Conservation (phyloP, 2,888 invertebrate genomes). For the Polymixis lichenea region DNA sequence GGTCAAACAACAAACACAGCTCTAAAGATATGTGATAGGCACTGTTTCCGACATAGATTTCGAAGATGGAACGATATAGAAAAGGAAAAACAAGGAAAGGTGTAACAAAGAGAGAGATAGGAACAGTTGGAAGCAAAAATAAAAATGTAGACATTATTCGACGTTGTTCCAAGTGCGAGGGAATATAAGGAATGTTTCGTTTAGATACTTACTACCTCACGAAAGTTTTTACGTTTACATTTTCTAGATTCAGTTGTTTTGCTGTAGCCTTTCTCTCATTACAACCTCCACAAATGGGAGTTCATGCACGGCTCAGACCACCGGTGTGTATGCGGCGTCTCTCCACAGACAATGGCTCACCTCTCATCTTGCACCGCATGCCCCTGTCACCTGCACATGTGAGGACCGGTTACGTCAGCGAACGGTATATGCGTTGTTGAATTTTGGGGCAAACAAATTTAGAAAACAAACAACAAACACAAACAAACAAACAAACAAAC, state of each 20-base stretch:
- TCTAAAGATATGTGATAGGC: constrained; percentile 2
- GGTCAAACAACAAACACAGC: neutral
- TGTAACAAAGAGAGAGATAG: neutral
- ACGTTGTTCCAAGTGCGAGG: neutral
- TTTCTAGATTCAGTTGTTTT: neutral
- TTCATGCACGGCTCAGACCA: too few species aligned
- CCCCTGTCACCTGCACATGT: too few species aligned
- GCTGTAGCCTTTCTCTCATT: neutral
- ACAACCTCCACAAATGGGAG: too few species aligned
- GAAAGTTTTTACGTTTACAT: constrained; percentile 6
- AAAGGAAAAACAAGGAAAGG: constrained; percentile 35
- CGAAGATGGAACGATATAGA: constrained; percentile 9
- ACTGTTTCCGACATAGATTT: constrained; percentile 10
- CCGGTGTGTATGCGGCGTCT: too few species aligned
- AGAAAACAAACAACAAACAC: too few species aligned
- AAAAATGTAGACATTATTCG: constrained; percentile 15
- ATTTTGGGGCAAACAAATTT: too few species aligned
- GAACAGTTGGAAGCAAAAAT: neutral
- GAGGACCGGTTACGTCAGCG: too few species aligned
- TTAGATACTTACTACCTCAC: neutral
- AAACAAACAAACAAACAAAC: too few species aligned
- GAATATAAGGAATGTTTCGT: constrained; percentile 12
- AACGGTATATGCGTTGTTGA: too few species aligned
- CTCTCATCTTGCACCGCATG: too few species aligned
- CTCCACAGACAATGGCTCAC: too few species aligned